These are phyloP conservation scores for Strigamia maritima DNA, from an alignment of 2,888 invertebrate genomes.

Conservation along the genomic window DNA sequence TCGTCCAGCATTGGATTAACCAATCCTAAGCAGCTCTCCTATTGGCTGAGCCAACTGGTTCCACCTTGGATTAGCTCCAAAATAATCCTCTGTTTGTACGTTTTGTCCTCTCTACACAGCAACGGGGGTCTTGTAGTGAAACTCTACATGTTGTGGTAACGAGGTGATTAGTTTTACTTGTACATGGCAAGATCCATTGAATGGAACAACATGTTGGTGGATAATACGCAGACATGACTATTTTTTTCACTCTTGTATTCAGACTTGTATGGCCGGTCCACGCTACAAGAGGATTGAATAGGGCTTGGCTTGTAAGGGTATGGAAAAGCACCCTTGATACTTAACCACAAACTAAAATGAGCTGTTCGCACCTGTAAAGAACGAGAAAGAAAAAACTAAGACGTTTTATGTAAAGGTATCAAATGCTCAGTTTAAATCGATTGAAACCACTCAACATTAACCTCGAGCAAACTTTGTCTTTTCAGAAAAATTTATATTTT, in stretches of 20 bases:
- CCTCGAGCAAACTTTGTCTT: not conserved
- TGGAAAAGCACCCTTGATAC: conserved; percentile 28
- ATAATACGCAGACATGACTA: conserved; percentile 28
- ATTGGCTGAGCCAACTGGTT: conserved; percentile 34
- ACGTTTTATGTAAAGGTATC: not conserved
- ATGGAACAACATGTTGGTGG: conserved; percentile 22
- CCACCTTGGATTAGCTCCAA: conserved; percentile 28
- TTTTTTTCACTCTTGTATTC: conserved; percentile 27
- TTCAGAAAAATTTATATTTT: not conserved
- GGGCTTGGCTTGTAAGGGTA: conserved; percentile 29
- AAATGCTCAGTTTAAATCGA: not conserved
- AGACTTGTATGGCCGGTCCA: conserved; percentile 9
- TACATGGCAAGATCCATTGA: conserved; percentile 32
- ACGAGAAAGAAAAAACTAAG: not conserved
- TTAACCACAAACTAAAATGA: conserved; percentile 32
- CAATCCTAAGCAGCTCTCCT: conserved; percentile 30
- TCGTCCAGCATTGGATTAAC: conserved; percentile 18
- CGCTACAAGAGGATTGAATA: conserved; percentile 27
- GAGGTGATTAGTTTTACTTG: conserved; percentile 34
- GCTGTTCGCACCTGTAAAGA: conserved; percentile 22
- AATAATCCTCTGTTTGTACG: conserved; percentile 32
- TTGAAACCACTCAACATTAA: not conserved
- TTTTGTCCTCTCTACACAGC: conserved; percentile 7
- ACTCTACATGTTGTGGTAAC: not conserved
- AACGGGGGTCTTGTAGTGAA: not conserved